Conservation (phyloP, 2,113 vertebrate genomes). For the Larimichthys polyactis region DNA sequence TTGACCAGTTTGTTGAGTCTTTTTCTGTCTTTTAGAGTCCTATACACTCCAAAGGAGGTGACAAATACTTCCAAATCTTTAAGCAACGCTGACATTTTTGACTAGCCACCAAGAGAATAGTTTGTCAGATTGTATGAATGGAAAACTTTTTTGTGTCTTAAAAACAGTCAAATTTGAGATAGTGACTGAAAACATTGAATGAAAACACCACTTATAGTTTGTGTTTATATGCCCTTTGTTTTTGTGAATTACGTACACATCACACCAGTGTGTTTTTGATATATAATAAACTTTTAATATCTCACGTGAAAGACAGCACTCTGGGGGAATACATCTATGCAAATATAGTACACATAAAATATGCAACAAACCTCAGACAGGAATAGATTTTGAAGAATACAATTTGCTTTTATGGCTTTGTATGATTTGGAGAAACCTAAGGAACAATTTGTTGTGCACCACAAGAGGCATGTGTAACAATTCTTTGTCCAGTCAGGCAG, state of each 20-base stretch:
- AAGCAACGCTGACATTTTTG: too few species aligned
- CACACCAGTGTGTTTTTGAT: conserved; percentile 10
- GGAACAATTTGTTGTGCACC: conserved; percentile 1
- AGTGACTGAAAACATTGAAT: too few species aligned
- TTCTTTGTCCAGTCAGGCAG: background rate
- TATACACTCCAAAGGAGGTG: too few species aligned
- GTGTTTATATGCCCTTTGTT: background rate
- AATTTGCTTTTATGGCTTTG: conserved; percentile 54
- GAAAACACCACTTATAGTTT: too few species aligned
- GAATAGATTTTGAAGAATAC: background rate
- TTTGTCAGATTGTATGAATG: too few species aligned
- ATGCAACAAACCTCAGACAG: conserved; percentile 9
- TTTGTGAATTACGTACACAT: background rate
- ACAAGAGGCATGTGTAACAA: conserved; percentile 9
- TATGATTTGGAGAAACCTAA: conserved; percentile 6
- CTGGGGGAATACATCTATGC: conserved; percentile 39
- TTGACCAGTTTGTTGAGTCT: too few species aligned
- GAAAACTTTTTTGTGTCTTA: too few species aligned
- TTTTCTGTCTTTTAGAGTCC: too few species aligned
- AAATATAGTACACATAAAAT: conserved; percentile 34
- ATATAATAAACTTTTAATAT: conserved; percentile 68
- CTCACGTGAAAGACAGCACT: conserved; percentile 53
- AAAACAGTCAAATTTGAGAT: too few species aligned
- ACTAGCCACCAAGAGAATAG: too few species aligned
- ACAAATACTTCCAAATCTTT: too few species aligned